Evolutionary conservation across 2,888 invertebrate species (phyloP).

Genomic region (Hoplodrina blanda): DNA sequence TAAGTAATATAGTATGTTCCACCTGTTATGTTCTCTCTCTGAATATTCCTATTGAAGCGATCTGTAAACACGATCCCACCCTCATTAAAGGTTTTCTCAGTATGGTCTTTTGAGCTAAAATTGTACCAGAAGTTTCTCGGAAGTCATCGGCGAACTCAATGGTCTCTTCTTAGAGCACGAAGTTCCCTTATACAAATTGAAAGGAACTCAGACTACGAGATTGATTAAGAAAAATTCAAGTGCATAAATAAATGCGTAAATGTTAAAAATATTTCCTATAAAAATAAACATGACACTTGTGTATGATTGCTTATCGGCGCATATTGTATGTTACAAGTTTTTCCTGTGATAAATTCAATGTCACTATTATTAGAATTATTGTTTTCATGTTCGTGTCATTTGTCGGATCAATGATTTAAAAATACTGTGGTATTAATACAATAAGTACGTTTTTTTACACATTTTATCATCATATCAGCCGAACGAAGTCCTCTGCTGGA

Average conservation of each 20-base stretch:
- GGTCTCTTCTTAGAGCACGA: background rate
- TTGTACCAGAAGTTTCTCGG: background rate
- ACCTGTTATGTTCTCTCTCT: no score
- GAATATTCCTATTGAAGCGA: no score
- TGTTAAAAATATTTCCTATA: conserved; percentile 6
- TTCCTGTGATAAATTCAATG: conserved; percentile 63
- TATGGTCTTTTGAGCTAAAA: background rate
- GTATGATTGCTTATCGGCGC: conserved; percentile 34
- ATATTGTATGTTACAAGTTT: conserved; percentile 28
- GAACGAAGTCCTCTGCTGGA: no score
- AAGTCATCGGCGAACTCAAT: background rate
- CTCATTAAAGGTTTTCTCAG: background rate
- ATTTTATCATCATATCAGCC: no score
- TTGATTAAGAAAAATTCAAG: background rate
- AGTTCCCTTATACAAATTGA: background rate
- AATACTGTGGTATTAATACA: conserved; percentile 11
- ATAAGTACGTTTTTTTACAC: background rate
- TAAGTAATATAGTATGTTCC: no score
- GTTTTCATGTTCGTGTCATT: conserved; percentile 25
- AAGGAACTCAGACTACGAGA: background rate
- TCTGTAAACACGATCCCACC: background rate
- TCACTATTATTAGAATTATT: conserved; percentile 43
- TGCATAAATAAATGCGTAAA: no score
- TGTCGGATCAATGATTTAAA: conserved; percentile 16
- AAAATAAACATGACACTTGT: conserved; percentile 35